Percentiles rank a stretch among this genome's conserved stretches.
Conservation (phyloP, 2,888 invertebrate species). For the Netelia melanura region DNA sequence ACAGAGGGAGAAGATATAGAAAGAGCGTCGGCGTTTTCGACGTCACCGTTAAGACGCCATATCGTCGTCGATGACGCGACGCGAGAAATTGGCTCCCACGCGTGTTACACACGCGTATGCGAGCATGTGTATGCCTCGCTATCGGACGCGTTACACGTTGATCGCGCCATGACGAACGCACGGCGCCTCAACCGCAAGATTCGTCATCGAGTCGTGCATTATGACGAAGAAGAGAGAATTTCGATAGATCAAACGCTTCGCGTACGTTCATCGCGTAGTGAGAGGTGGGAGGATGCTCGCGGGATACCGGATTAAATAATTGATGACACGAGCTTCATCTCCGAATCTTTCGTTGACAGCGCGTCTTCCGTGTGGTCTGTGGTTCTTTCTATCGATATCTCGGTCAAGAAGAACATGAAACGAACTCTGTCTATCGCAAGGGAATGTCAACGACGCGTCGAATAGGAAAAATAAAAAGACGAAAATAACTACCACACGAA, state of each 20-base stretch:
- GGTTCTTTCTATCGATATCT: constrained; percentile 11
- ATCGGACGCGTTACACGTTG: constrained; percentile 14
- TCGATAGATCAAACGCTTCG: constrained; percentile 19
- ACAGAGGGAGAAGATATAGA: constrained; percentile 28
- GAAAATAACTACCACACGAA: neutral
- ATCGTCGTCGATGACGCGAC: constrained; percentile 73
- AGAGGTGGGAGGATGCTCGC: neutral
- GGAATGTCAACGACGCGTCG: constrained; percentile 33
- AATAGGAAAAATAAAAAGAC: neutral
- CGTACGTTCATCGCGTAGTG: neutral
- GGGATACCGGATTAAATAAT: constrained; percentile 51
- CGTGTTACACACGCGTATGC: neutral
- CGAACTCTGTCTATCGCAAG: constrained; percentile 5
- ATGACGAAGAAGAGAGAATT: constrained; percentile 12
- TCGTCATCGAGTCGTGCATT: constrained; percentile 46
- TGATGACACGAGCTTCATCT: constrained; percentile 40
- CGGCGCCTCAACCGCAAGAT: constrained; percentile 36
- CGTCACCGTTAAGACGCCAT: constrained; percentile 75
- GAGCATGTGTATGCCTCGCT: neutral
- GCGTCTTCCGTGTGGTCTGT: constrained; percentile 5
- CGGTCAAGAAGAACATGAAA: constrained; percentile 12
- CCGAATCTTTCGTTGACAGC: constrained; percentile 47
- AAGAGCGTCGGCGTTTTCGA: constrained; percentile 69
- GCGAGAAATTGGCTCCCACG: constrained; percentile 63
- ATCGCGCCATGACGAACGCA: constrained; percentile 32